Percentiles rank a stretch among this genome's conserved stretches.
Conservation (phyloP, 2,888 invertebrate genomes). For the Caradrina kadenii region DNA sequence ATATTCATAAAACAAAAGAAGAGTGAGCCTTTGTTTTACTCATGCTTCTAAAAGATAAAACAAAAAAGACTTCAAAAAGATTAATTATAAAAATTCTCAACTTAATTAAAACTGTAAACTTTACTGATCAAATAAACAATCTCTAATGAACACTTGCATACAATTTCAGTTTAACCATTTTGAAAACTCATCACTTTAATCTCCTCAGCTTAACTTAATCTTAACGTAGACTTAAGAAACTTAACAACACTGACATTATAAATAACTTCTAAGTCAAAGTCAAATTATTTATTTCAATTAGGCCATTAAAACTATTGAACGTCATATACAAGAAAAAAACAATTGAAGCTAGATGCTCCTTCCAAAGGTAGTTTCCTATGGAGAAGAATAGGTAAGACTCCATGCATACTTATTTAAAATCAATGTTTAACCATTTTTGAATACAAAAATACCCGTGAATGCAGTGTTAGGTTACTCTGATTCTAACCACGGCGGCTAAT, state of each 20-base stretch:
- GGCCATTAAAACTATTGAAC: no score
- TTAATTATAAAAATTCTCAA: constrained; percentile 2
- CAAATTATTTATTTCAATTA: no score
- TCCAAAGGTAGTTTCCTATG: no score
- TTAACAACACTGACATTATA: constrained; percentile 22
- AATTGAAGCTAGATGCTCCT: no score
- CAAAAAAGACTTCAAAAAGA: not conserved
- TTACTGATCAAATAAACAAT: not conserved
- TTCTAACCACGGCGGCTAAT: no score
- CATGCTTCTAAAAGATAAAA: not conserved
- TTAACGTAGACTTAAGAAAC: constrained; percentile 9
- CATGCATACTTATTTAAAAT: no score
- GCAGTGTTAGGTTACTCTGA: no score
- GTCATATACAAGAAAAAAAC: no score
- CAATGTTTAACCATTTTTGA: no score
- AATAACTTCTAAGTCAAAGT: constrained; percentile 13
- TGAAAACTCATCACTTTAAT: constrained; percentile 21
- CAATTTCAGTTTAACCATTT: constrained; percentile 2
- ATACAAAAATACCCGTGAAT: no score
- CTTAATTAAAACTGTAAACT: constrained; percentile 21
- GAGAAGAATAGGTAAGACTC: no score
- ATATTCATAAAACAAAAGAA: not conserved
- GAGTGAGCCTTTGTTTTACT: not conserved
- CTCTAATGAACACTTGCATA: not conserved
- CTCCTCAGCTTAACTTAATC: constrained; percentile 2